Percentiles rank a stretch among this genome's conserved stretches.
These are phyloP conservation scores for Tetrax tetrax DNA, from an alignment of 2,113 vertebrate genomes.

Conservation along the genomic window DNA sequence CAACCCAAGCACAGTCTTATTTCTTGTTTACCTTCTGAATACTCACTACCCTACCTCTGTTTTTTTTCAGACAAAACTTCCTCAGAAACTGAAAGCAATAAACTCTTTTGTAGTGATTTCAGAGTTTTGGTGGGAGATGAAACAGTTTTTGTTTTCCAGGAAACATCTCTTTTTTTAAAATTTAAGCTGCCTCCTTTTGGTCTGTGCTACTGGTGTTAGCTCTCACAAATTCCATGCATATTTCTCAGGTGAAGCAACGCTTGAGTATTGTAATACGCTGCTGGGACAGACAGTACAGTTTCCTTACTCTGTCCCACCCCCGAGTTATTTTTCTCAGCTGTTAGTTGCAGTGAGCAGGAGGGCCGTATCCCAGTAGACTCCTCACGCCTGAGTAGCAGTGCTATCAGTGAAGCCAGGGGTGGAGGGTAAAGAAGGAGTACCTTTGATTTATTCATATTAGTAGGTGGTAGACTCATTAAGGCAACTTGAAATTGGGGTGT, in stretches of 20 bases:
- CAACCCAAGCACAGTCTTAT: neutral
- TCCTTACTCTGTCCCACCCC: neutral
- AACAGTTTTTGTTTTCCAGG: neutral
- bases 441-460: neutral
- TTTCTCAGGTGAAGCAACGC: slow-evolving; percentile 10
- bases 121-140: neutral
- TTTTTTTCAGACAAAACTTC: neutral
- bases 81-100: neutral
- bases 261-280: neutral
- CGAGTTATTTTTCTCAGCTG: neutral
- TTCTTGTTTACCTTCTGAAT: neutral
- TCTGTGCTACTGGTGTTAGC: neutral
- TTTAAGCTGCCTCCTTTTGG: neutral
- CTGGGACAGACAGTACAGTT: neutral
- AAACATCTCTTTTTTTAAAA: neutral
- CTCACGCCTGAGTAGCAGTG: neutral
- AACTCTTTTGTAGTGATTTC: neutral
- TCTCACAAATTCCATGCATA: neutral
- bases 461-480: neutral
- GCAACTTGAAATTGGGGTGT: neutral
- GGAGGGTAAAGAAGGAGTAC: neutral
- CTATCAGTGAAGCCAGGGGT: neutral
- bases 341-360: neutral
- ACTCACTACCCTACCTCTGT: neutral
- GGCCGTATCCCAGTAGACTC: fast-evolving